These are phyloP conservation scores for Ridgeia piscesae DNA, from an alignment of 1,140 invertebrate species.

Conservation along the genomic window DNA sequence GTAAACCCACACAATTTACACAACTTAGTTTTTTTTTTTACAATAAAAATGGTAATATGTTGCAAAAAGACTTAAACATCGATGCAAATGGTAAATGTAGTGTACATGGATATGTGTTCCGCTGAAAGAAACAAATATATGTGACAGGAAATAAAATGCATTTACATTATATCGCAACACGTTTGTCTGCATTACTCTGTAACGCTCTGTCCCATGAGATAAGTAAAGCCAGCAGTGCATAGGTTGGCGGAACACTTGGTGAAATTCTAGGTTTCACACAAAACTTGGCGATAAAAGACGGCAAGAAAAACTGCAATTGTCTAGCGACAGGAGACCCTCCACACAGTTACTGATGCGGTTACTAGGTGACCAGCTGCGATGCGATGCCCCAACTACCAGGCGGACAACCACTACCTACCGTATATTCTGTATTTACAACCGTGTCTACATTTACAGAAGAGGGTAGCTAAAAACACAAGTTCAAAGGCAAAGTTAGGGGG, in stretches of 20 bases:
- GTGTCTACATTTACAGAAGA: neutral
- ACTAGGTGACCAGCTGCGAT: neutral
- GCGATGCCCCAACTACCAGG: neutral
- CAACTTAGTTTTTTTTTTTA: no score
- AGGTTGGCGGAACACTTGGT: neutral
- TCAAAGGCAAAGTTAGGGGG: neutral
- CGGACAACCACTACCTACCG: neutral
- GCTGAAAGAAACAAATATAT: no score
- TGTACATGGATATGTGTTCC: no score
- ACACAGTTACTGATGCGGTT: neutral
- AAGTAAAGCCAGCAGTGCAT: neutral
- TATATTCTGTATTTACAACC: neutral
- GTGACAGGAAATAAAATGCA: neutral
- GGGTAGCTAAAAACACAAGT: neutral
- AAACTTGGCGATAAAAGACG: neutral
- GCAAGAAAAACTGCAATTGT: neutral
- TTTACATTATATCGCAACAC: neutral
- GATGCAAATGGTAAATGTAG: no score
- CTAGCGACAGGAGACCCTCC: neutral
- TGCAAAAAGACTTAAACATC: no score
- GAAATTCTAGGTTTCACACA: neutral
- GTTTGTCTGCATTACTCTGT: neutral
- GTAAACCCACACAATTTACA: no score
- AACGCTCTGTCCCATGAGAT: neutral
- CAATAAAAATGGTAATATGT: no score